Conservation (phyloP, 2,888 invertebrate genomes). For the Lamellibrachia satsuma region DNA sequence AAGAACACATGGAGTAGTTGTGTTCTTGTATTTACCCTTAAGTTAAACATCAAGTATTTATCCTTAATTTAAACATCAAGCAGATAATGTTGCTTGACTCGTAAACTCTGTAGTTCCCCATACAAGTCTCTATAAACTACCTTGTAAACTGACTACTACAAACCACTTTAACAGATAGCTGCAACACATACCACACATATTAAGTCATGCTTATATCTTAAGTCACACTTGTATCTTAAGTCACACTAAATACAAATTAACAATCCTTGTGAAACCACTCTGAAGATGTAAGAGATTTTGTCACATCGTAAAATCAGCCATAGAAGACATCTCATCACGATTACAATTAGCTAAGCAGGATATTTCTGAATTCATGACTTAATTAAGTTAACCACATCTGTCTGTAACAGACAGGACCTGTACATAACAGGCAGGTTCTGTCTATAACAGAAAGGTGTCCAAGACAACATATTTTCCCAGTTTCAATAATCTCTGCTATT, state of each 20-base stretch:
- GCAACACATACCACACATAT: not conserved
- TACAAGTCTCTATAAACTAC: not conserved
- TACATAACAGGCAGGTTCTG: too few species aligned
- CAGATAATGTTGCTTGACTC: too few species aligned
- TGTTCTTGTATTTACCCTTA: not conserved
- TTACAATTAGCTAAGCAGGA: not conserved
- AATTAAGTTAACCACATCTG: not conserved
- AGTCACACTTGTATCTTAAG: not conserved
- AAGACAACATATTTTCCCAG: not conserved
- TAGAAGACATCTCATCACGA: not conserved
- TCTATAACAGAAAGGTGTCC: too few species aligned
- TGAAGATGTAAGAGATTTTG: not conserved
- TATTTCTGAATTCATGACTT: not conserved
- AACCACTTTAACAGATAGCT: not conserved
- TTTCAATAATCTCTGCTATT: not conserved
- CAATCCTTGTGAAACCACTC: not conserved
- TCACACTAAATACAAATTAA: not conserved
- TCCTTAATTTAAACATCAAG: not conserved
- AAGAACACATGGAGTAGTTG: not conserved
- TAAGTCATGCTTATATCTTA: not conserved
- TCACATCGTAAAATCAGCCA: not conserved
- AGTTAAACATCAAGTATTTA: not conserved
- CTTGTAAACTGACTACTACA: not conserved
- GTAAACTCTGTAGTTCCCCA: too few species aligned
- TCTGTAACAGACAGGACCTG: too few species aligned